These are phyloP conservation scores for Deilephila porcellus DNA, from an alignment of 2,888 invertebrate genomes.

Conservation along the genomic window DNA sequence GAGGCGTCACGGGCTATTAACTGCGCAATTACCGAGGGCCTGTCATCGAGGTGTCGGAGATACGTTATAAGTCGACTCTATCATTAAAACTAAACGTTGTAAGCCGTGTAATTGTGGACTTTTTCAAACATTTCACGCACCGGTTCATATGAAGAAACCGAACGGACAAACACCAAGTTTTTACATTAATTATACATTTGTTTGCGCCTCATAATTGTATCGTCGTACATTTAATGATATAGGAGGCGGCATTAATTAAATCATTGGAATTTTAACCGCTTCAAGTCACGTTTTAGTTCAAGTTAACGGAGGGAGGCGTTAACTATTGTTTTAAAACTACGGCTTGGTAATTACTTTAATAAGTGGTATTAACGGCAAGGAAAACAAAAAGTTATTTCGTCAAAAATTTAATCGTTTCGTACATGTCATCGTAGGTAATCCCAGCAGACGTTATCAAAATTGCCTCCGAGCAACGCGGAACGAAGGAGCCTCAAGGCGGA, in stretches of 20 bases:
- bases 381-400: too few species aligned
- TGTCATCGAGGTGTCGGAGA: conserved; percentile 58
- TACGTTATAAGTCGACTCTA: conserved; percentile 47
- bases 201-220: conserved; percentile 32
- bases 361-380: not conserved
- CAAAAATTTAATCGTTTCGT: too few species aligned
- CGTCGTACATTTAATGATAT: conserved; percentile 24
- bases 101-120: conserved; percentile 57
- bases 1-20: conserved; percentile 55
- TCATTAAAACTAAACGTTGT: conserved; percentile 53
- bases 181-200: conserved; percentile 41
- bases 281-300: not conserved
- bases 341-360: too few species aligned
- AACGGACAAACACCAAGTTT: conserved; percentile 37
- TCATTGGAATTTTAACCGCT: not conserved
- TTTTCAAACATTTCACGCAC: conserved; percentile 71
- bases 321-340: too few species aligned
- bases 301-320: not conserved
- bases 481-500: conserved; percentile 30
- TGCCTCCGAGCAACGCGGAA: conserved; percentile 18
- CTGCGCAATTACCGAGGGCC: conserved; percentile 51
- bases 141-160: conserved; percentile 48
- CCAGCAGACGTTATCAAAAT: not conserved
- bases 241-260: not conserved
- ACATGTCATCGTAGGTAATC: not conserved